Evolutionary conservation across 2,797 vertebrate species (phyloP).

Genomic region (Sebastolobus altivelis): DNA sequence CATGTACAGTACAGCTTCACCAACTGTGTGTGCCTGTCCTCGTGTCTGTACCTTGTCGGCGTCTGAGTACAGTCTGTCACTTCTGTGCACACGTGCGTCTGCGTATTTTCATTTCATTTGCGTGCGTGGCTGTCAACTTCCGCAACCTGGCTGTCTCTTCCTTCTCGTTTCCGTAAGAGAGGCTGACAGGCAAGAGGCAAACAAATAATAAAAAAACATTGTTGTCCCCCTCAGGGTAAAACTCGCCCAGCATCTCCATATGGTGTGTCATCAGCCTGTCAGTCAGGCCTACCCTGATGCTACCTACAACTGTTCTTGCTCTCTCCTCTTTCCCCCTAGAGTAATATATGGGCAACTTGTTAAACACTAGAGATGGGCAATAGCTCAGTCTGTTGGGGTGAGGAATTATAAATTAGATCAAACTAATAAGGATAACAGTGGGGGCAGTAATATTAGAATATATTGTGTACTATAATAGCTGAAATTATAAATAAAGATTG

Average conservation of each 20-base stretch:
- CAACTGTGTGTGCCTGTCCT: slow-evolving; percentile 49
- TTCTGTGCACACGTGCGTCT: slow-evolving; percentile 41
- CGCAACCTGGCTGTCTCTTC: slow-evolving; percentile 74
- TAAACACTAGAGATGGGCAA: slow-evolving; percentile 31
- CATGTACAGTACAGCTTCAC: slow-evolving; percentile 22
- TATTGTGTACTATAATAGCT: not conserved
- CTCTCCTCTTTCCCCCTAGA: slow-evolving; percentile 50
- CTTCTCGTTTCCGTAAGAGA: slow-evolving; percentile 66
- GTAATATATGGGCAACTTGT: slow-evolving; percentile 58
- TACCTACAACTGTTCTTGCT: slow-evolving; percentile 75
- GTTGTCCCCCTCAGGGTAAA: slow-evolving; percentile 80
- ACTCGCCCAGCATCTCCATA: slow-evolving; percentile 82
- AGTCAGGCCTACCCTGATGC: slow-evolving; percentile 78
- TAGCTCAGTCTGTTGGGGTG: slow-evolving; percentile 16
- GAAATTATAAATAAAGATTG: not conserved
- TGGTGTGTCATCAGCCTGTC: slow-evolving; percentile 84
- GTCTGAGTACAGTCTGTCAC: slow-evolving; percentile 62
- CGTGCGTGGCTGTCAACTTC: slow-evolving; percentile 57
- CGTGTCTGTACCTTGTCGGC: slow-evolving; percentile 70
- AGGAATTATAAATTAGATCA: slow-evolving; percentile 31
- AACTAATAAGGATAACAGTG: slow-evolving; percentile 9
- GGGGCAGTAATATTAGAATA: not conserved
- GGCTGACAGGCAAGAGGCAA: slow-evolving; percentile 78
- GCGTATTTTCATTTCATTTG: slow-evolving; percentile 50
- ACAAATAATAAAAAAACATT: slow-evolving; percentile 74